Evolutionary conservation across 2,113 vertebrate genomes (phyloP), one percentile per base, ranked within the genome.

Genomic region (Oxyruncus cristatus): DNA sequence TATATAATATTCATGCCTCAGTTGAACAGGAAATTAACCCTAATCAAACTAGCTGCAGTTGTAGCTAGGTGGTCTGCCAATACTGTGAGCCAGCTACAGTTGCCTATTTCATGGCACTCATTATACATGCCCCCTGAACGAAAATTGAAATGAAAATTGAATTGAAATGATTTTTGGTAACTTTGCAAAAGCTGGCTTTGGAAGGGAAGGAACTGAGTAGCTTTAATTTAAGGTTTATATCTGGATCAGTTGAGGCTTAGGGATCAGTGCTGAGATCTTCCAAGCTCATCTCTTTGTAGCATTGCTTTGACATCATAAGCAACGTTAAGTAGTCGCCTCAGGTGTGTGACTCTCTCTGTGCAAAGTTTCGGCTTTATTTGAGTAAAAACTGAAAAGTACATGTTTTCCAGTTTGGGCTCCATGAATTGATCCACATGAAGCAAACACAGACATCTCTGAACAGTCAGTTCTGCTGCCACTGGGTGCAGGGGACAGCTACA

Each of bases 391-490:
- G 55, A 59, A 62, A 47, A 70, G 39, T 14, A 27, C 5, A 0
- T 2, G 5, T 2, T 50, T 76, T 63, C 14, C 47, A 14, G 13
- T 12, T 15, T 9, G 56, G 22, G 32, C 27, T 63, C 26, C 55
- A 2, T 1, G 33, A 23, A 6, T 3, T 9, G 49, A 44, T 50
- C 15, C 23, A 2, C 39, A 1, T 1, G 59, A 44, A 46, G n/a
- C 73, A 17, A 32, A 28, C 49, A 26, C 39, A 32, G 23, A 30
- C 18, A 49, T 11, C 50, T 26, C 33, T 11, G 42, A n/a, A 12
- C 12, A 3, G 2, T 22, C 85, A 16, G 58, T 3, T 13, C 32
- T 56, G 83, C 44, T 65, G 65, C 53, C 14, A 4, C 53, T 35
- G 32, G 22, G 7, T 20, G 30, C 71, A 75, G 22, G 14, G 44